phyloP scores from a whole-genome alignment of 2,888 invertebrate genomes.

The Acrocera orbiculus region DNA sequence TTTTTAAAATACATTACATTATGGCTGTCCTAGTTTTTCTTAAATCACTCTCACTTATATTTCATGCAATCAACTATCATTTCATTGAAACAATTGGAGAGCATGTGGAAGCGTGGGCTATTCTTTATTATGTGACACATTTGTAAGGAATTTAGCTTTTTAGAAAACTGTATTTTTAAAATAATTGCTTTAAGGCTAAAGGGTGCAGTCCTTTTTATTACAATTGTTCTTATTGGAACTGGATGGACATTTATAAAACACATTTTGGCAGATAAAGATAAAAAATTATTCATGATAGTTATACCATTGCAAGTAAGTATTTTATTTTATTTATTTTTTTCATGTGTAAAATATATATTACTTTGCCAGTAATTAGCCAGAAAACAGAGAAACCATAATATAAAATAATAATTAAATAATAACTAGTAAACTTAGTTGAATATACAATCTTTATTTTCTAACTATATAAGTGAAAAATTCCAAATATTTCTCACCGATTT shows the following conservation, averaged over 20 bases:
- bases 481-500: no score
- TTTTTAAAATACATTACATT: conserved; percentile 90
- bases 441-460: no score
- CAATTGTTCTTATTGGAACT: conserved; percentile 89
- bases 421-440: no score
- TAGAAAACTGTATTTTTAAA: not conserved
- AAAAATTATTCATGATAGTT: conserved; percentile 92
- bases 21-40: conserved; percentile 89
- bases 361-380: not conserved
- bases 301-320: conserved; percentile 80
- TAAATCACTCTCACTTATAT: conserved; percentile 79
- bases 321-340: no score
- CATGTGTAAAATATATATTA: conserved; percentile 2
- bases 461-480: no score
- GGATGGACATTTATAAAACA: conserved; percentile 99
- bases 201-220: conserved; percentile 86
- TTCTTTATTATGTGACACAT: conserved; percentile 94
- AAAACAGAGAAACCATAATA: no score
- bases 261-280: conserved; percentile 87
- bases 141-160: conserved; percentile 43
- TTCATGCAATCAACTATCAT: conserved; percentile 89
- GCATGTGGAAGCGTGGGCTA: conserved; percentile 94
- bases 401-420: no score
- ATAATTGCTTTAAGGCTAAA: conserved; percentile 43
- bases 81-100: conserved; percentile 85